These are phyloP conservation scores for Malurus leucopterus DNA, from an alignment of 2,797 vertebrate species.

Conservation along the genomic window DNA sequence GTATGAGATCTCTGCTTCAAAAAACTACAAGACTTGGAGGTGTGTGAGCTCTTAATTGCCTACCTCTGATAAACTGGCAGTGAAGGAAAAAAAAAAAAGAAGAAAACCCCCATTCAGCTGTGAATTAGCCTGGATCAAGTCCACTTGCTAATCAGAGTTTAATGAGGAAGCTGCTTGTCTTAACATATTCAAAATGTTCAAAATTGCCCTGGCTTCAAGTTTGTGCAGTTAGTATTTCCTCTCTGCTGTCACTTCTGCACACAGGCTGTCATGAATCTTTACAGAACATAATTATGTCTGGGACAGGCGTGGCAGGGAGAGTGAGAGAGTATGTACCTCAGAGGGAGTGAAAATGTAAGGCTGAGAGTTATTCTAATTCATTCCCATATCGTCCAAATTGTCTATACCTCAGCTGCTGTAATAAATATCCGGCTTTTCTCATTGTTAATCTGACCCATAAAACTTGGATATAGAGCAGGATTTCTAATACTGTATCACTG, in stretches of 20 bases:
- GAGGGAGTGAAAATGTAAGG: background rate
- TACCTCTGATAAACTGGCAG: slow-evolving; percentile 76
- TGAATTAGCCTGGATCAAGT: slow-evolving; percentile 74
- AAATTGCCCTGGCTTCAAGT: slow-evolving; percentile 55
- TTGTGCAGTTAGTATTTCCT: slow-evolving; percentile 57
- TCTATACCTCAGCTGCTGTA: slow-evolving; percentile 15
- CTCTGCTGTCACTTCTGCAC: slow-evolving; percentile 44
- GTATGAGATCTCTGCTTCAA: slow-evolving; percentile 74
- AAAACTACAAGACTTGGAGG: slow-evolving; percentile 73
- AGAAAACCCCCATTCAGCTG: slow-evolving; percentile 62
- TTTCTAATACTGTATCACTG: slow-evolving; percentile 20
- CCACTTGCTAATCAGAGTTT: slow-evolving; percentile 80
- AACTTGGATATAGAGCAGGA: background rate
- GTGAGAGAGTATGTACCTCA: background rate
- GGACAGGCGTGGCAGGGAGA: background rate
- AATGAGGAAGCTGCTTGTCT: slow-evolving; percentile 73
- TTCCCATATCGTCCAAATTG: slow-evolving; percentile 33
- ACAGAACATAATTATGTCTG: slow-evolving; percentile 63
- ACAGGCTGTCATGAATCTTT: slow-evolving; percentile 17
- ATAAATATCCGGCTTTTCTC: background rate
- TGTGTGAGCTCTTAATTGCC: slow-evolving; percentile 82
- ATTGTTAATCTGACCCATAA: slow-evolving; percentile 1
- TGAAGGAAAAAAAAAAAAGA: slow-evolving; percentile 4
- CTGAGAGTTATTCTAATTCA: slow-evolving; percentile 24
- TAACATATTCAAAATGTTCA: slow-evolving; percentile 63